Percentiles rank a stretch among this genome's conserved stretches.
Conservation (phyloP, 2,113 vertebrate genomes). For the Lasiurus borealis region DNA sequence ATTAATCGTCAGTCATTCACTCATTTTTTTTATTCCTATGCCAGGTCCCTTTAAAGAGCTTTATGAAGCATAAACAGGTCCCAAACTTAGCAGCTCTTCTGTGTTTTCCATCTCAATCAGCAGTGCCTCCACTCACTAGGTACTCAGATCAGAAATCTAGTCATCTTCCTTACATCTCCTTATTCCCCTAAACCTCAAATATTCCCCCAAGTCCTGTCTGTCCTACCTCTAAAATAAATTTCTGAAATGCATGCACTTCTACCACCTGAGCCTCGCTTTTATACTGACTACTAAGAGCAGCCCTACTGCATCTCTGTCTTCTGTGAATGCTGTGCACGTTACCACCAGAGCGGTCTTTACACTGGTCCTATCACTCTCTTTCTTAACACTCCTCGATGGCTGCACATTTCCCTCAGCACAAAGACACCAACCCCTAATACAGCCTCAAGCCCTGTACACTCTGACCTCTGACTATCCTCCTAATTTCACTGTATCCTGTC, state of each 20-base stretch:
- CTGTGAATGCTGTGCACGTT: no score
- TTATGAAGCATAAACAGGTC: not conserved
- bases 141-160: not conserved
- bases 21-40: not conserved
- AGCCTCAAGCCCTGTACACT: not conserved
- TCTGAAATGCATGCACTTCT: not conserved
- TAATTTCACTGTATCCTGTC: not conserved
- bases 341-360: not conserved
- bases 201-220: not conserved
- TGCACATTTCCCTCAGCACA: no score
- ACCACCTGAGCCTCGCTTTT: accelerated
- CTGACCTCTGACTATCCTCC: not conserved
- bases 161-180: not conserved
- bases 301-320: no score
- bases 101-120: no score
- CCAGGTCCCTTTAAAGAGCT: not conserved
- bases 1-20: not conserved
- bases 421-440: not conserved
- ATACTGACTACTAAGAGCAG: accelerated
- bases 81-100: not conserved
- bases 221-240: not conserved
- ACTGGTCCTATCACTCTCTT: not conserved
- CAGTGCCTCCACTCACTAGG: not conserved
- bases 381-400: not conserved
- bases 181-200: not conserved